Conservation (phyloP, 2,888 invertebrate species). For the Euzetes globulus region DNA sequence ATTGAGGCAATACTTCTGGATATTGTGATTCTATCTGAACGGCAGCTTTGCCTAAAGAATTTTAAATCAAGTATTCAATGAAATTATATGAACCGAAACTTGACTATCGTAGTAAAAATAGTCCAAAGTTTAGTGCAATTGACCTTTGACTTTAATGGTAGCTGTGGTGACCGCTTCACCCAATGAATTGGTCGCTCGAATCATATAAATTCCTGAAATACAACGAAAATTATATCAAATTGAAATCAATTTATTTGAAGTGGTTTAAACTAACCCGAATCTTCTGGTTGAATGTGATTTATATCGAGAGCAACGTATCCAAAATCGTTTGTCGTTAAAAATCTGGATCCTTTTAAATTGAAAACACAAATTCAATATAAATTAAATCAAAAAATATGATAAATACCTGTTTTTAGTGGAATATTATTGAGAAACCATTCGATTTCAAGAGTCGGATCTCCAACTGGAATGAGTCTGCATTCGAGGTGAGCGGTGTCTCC, state of each 20-base stretch:
- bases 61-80: too few relatives aligned
- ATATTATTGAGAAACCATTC: conserved; percentile 92
- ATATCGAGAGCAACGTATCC: conserved; percentile 89
- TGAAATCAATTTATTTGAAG: conserved; percentile 60
- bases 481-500: conserved; percentile 93
- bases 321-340: conserved; percentile 88
- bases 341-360: conserved; percentile 58
- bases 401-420: conserved; percentile 59
- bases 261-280: conserved; percentile 92
- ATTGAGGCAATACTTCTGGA: conserved; percentile 82
- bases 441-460: conserved; percentile 79
- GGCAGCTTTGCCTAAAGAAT: conserved; percentile 45
- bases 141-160: conserved; percentile 62
- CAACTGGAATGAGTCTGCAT: conserved; percentile 69
- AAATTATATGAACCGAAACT: too few relatives aligned
- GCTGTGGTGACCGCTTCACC: conserved; percentile 94
- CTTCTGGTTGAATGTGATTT: conserved; percentile 59
- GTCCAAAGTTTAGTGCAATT: too few relatives aligned
- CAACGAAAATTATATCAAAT: conserved; percentile 55
- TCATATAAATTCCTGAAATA: conserved; percentile 94
- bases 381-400: too few relatives aligned
- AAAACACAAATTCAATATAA: too few relatives aligned
- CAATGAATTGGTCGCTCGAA: conserved; percentile 69
- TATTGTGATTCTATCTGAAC: conserved; percentile 86
- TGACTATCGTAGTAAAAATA: too few relatives aligned